These are phyloP conservation scores for Hyles lineata DNA, from an alignment of 2,888 invertebrate species.

Conservation along the genomic window DNA sequence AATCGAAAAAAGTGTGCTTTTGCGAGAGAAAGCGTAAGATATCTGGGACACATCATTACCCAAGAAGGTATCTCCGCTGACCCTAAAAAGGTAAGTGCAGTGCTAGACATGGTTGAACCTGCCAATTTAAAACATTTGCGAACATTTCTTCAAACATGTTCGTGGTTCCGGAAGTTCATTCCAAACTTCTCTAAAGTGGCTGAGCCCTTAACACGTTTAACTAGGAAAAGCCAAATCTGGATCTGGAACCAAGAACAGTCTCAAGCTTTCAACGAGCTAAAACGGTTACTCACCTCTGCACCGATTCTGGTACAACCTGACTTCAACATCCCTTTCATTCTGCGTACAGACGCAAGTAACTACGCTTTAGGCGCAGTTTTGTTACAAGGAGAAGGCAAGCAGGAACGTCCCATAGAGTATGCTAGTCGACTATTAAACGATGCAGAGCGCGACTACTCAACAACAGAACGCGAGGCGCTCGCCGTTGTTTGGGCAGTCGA, in stretches of 20 bases:
- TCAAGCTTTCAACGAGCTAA: slow-evolving; percentile 39
- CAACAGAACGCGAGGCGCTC: slow-evolving; percentile 63
- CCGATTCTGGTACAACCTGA: slow-evolving; percentile 47
- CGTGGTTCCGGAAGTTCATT: not conserved
- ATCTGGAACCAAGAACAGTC: slow-evolving; percentile 42
- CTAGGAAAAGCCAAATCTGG: slow-evolving; percentile 49
- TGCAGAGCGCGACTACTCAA: slow-evolving; percentile 61
- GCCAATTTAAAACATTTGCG: not conserved
- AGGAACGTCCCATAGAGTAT: slow-evolving; percentile 43
- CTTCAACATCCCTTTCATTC: slow-evolving; percentile 43
- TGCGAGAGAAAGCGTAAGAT: too few relatives aligned
- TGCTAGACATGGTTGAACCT: too few relatives aligned
- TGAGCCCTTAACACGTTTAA: slow-evolving; percentile 47
- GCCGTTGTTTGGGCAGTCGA: slow-evolving; percentile 45
- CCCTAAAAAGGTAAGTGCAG: too few relatives aligned
- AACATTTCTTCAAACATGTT: not conserved
- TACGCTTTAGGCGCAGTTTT: slow-evolving; percentile 50
- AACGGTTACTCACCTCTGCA: slow-evolving; percentile 37
- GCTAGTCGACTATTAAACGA: slow-evolving; percentile 42
- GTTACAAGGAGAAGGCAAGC: slow-evolving; percentile 44
- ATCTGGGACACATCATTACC: too few relatives aligned
- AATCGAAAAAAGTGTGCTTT: too few relatives aligned
- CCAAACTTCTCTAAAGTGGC: slow-evolving; percentile 36
- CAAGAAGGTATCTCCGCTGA: too few relatives aligned
- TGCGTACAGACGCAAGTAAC: slow-evolving; percentile 51